Base-by-base conservation (phyloP, 2,797 vertebrate genomes). In the Tangara arthus region DNA sequence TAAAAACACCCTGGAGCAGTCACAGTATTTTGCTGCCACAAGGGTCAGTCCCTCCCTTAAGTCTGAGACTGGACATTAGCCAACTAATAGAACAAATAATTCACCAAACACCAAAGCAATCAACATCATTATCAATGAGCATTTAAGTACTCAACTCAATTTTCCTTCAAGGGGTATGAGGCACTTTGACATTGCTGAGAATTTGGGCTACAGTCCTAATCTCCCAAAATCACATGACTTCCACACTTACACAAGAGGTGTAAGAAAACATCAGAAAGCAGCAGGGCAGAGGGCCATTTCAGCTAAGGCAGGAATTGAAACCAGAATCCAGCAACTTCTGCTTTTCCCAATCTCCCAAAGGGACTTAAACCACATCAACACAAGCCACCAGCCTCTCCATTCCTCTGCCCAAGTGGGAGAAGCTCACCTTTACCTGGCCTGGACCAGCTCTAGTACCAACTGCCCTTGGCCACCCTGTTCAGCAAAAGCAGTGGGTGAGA, bases 111-210 rank as follows among this genome's bases (percentile, higher is more conserved):
- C 12, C 39, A 71, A 69, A 84, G 37, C 26, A 79, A 50, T 17
- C 18, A 16, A 23, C 24, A 35, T 35, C 35, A 23, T 49, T 89
- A 44, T 61, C 9, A 2, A 63, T 1, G 5, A 55, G 18, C 21
- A 16, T 41, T 41, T 30, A 41, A 61, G 28, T 41, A 61, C 28
- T 41, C 26, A 14, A 28, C 35, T 60, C 28, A 41, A 32, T 61
- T 69, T 72, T 46, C 35, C n/a, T 65, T 72, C 35, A 57, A n/a
- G 20, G n/a, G 7, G 10, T 61, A 46, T 19, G 5, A 84, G 35
- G 35, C 16, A 34, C 35, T 63, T 13, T 1, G 4, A 53, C 2
- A 7, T 44, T 0, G 0, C 53, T 49, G 44, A 9, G 6, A 83
- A 64, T 19, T 15, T 18, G 39, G 53, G 24, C 61, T 64, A 41